Percentiles rank a stretch among this genome's conserved stretches.
Evolutionary conservation across 2,113 vertebrate species (phyloP).

Genomic region (Cavia porcellus): DNA sequence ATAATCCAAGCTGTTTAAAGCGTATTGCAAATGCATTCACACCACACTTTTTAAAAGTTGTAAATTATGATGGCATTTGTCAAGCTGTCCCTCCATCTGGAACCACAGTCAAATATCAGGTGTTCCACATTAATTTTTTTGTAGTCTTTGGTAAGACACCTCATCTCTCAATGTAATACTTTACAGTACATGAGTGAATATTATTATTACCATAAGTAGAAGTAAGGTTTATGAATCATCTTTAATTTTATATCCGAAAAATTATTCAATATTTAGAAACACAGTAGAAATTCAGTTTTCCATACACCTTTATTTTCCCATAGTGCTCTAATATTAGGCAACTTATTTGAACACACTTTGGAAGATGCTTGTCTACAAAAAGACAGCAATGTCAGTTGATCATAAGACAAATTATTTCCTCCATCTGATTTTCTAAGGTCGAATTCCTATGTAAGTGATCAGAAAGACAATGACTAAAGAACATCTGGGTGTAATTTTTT

Average conservation of each 20-base stretch:
- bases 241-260: constrained; percentile 53
- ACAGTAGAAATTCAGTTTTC: constrained; percentile 60
- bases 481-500: not conserved
- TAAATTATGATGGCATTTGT: constrained; percentile 81
- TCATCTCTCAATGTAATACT: constrained; percentile 59
- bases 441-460: not conserved
- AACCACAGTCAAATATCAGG: constrained; percentile 78
- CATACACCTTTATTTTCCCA: not conserved
- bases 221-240: constrained; percentile 55
- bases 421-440: not conserved
- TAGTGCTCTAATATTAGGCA: not conserved
- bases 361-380: constrained; percentile 27
- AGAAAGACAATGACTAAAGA: constrained; percentile 28
- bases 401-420: not conserved
- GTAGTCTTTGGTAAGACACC: constrained; percentile 62
- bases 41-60: constrained; percentile 69
- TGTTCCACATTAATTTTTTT: constrained; percentile 76
- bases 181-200: constrained; percentile 49
- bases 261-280: constrained; percentile 57
- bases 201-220: constrained; percentile 44
- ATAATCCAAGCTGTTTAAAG: constrained; percentile 76
- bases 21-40: constrained; percentile 65
- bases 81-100: constrained; percentile 83
- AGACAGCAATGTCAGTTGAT: not conserved
- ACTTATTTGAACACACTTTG: not conserved